Conservation (phyloP, 1,140 invertebrate genomes). For the Drosophila grimshawi region DNA sequence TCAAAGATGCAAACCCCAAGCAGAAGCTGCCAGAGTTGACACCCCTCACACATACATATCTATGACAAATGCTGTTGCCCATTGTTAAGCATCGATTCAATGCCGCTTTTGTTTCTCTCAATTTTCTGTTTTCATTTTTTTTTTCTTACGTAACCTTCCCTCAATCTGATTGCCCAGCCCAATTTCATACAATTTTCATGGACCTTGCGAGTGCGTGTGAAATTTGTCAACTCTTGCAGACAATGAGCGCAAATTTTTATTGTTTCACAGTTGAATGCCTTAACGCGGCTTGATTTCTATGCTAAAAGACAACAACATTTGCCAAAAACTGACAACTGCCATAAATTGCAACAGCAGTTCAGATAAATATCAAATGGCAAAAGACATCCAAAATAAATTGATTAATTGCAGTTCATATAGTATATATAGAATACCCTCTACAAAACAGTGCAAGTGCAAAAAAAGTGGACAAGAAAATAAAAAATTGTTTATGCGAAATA, state of each 20-base stretch:
- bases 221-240: constrained; percentile 56
- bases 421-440: background rate
- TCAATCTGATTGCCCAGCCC: constrained; percentile 32
- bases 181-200: constrained; percentile 49
- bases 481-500: too few relatives aligned
- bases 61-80: constrained; percentile 56
- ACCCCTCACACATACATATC: constrained; percentile 31
- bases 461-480: too few relatives aligned
- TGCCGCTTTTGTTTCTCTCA: constrained; percentile 25
- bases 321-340: constrained; percentile 41
- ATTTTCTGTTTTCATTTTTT: background rate
- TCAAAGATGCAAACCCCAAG: constrained; percentile 20
- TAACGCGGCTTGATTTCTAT: constrained; percentile 24
- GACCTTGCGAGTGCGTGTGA: constrained; percentile 59
- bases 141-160: constrained; percentile 29
- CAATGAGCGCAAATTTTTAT: constrained; percentile 52
- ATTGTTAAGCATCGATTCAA: constrained; percentile 38
- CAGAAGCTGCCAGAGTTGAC: constrained; percentile 35
- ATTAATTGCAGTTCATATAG: background rate
- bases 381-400: background rate
- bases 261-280: constrained; percentile 56
- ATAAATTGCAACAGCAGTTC: constrained; percentile 16
- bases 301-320: constrained; percentile 31
- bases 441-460: too few relatives aligned
- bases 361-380: constrained; percentile 7